Base-by-base conservation (phyloP, 2,797 vertebrate species). In the Aphelocoma californica region DNA sequence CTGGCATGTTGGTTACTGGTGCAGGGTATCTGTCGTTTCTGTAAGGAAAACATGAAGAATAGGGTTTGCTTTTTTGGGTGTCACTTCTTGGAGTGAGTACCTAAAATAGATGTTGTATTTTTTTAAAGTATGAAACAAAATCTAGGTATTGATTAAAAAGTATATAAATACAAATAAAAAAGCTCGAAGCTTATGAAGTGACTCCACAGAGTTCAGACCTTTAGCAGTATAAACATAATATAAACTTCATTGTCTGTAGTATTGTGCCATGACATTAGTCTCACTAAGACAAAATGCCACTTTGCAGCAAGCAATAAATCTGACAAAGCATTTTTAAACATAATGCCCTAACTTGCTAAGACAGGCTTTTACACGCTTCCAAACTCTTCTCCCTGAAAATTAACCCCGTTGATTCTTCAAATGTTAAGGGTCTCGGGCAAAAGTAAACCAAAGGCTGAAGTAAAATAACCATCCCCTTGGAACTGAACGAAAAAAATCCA, bases 291-390 rank as follows among this genome's bases (percentile, higher is more conserved):
- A 90, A 95, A 97, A 94, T 67, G 81, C 88, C 95, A 91, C 94
- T 96, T 88, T 90, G 78, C 92, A 96, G 95, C 86, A 90, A 93
- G 91, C 92, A 92, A 87, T 88, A 96, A 62, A 92, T 90, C 83
- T 86, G 92, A 94, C 87, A 92, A 96, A 95, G 83, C 79, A 70
- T 93, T 92, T 89, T 83, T 90, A 91, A 88, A 94, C 95, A 97
- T 98, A 98, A 98, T 98, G 97, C 98, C 98, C 98, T 97, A 98
- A 97, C 97, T 98, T 96, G 95, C 97, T 98, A 97, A 98, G 97
- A 97, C 92, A 97, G 96, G 95, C 95, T 97, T 98, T 98, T 97
- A 98, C 97, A 98, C 96, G 58, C 94, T 97, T 98, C 97, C 98
- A 98, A 97, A 98, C 97, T 97, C 96, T 96, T 98, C 96, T 98